A percentile compares a stretch with the other conserved stretches of the same genome.
phyloP scores from a whole-genome alignment of 2,888 invertebrate species.

The Dryobotodes eremita region DNA sequence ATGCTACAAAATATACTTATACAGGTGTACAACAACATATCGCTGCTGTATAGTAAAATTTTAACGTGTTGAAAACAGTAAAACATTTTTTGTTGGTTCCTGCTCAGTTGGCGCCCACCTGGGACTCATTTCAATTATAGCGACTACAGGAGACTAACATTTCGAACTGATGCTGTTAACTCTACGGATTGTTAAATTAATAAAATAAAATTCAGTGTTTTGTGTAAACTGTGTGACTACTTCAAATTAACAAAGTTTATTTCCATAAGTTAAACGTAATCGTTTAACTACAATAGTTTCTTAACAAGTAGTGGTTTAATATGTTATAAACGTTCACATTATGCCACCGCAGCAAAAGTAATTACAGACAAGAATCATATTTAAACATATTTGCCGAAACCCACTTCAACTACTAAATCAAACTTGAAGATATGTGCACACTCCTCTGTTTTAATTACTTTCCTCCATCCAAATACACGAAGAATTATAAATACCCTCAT shows the following conservation, averaged over 20 bases:
- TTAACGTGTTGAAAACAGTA: slow-evolving; percentile 61
- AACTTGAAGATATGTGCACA: slow-evolving; percentile 60
- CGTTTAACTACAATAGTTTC: slow-evolving; percentile 25
- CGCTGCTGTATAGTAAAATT: slow-evolving; percentile 22
- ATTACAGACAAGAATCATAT: slow-evolving; percentile 65
- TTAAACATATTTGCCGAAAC: slow-evolving; percentile 61
- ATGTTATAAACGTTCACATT: slow-evolving; percentile 49
- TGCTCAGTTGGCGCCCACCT: slow-evolving; percentile 71
- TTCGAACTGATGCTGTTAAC: slow-evolving; percentile 42
- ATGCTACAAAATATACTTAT: slow-evolving; percentile 40
- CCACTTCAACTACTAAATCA: slow-evolving; percentile 63
- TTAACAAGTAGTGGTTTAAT: slow-evolving; percentile 53
- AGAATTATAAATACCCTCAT: slow-evolving; percentile 64
- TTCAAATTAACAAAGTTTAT: slow-evolving; percentile 41
- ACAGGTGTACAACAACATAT: slow-evolving; percentile 36
- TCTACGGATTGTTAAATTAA: slow-evolving; percentile 38
- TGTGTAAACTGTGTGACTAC: slow-evolving; percentile 20
- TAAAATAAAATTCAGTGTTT: slow-evolving; percentile 34
- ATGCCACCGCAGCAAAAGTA: slow-evolving; percentile 44
- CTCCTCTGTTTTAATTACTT: slow-evolving; percentile 62
- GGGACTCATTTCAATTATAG: slow-evolving; percentile 69
- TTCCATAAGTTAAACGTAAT: slow-evolving; percentile 30
- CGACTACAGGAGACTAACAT: slow-evolving; percentile 40
- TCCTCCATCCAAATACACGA: slow-evolving; percentile 55
- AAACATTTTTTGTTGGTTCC: slow-evolving; percentile 60